Evolutionary conservation across 2,797 vertebrate species (phyloP).

Genomic region (Hephaestus fuliginosus): DNA sequence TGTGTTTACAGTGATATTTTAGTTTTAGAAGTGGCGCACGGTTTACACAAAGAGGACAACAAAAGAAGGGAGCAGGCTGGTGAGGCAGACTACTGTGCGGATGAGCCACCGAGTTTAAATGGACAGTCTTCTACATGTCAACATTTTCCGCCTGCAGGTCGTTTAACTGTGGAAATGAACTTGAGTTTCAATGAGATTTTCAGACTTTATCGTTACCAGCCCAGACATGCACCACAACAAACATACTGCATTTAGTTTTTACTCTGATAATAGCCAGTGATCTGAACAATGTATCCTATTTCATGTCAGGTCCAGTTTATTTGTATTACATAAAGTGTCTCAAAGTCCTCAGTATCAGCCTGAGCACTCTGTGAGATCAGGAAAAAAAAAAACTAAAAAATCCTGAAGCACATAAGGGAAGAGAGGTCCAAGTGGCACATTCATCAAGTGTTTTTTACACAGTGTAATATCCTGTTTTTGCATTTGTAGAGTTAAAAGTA

Average conservation of each 20-base stretch:
- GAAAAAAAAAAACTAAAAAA: not conserved
- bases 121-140: constrained; percentile 14
- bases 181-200: not conserved
- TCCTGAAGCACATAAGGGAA: not conserved
- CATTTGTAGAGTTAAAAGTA: not conserved
- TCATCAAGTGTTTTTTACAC: constrained; percentile 16
- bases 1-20: not conserved
- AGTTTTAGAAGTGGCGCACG: constrained; percentile 15
- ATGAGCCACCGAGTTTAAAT: constrained; percentile 23
- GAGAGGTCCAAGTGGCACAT: not conserved
- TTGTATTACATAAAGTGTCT: not conserved
- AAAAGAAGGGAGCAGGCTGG: not conserved
- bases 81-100: constrained; percentile 20
- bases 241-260: not conserved
- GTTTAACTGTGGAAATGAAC: not conserved
- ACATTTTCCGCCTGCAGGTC: not conserved
- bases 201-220: not conserved
- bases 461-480: not conserved
- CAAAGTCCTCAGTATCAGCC: not conserved
- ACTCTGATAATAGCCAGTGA: not conserved
- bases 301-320: not conserved
- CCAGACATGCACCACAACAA: not conserved
- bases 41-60: constrained; percentile 33
- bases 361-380: not conserved
- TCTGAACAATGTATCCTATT: not conserved